These are phyloP conservation scores for Pissodes strobi DNA, from an alignment of 1,140 invertebrate genomes.

Conservation along the genomic window DNA sequence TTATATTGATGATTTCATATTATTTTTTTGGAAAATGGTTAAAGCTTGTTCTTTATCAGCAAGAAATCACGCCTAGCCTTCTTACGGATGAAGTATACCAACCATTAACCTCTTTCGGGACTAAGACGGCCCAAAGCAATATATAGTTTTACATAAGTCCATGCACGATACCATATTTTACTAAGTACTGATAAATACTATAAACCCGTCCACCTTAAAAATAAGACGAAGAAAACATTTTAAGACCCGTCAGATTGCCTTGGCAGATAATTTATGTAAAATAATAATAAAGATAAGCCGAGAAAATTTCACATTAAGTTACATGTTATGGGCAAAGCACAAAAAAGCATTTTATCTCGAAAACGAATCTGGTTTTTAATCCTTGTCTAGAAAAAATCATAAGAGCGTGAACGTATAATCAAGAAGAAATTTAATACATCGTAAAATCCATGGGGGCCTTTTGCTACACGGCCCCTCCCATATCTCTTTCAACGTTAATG, in stretches of 20 bases:
- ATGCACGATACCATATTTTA: too few species aligned
- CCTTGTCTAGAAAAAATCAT: conserved; percentile 42
- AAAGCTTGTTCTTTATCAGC: too few species aligned
- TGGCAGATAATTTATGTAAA: conserved; percentile 38
- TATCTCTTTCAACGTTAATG: conserved; percentile 42
- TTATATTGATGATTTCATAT: too few species aligned
- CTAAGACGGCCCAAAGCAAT: too few species aligned
- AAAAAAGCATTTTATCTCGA: conserved; percentile 42
- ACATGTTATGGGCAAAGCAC: conserved; percentile 29
- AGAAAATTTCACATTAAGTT: conserved; percentile 37
- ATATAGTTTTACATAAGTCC: too few species aligned
- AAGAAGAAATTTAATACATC: conserved; percentile 45
- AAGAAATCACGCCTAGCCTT: too few species aligned
- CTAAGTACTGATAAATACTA: conserved; percentile 1
- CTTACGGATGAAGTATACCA: too few species aligned
- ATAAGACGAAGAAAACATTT: conserved; percentile 17
- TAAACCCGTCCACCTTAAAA: conserved; percentile 3
- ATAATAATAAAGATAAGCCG: conserved; percentile 38
- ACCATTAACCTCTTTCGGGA: too few species aligned
- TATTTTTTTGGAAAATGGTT: too few species aligned
- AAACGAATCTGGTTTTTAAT: conserved; percentile 43
- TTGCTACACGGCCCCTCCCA: conserved; percentile 38
- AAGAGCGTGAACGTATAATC: conserved; percentile 45
- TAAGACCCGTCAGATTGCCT: conserved; percentile 26
- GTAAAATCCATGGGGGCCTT: conserved; percentile 40